Evolutionary conservation across 2,888 invertebrate genomes (phyloP).

Genomic region (Phengaris arion): DNA sequence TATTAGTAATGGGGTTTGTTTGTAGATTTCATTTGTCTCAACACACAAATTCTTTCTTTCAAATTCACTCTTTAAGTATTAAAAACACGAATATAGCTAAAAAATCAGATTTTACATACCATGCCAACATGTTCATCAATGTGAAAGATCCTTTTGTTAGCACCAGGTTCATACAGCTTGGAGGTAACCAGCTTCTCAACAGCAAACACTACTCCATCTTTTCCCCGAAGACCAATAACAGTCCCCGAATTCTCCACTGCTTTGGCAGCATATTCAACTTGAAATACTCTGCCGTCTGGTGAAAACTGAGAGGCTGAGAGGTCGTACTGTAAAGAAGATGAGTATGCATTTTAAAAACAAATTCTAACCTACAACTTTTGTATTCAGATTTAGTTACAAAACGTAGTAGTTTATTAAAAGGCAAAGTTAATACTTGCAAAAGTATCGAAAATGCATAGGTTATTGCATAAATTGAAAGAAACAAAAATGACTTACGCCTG

Average conservation of each 20-base stretch:
- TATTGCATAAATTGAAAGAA: slow-evolving; percentile 5
- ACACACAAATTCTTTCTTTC: too few relatives aligned
- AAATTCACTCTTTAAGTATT: too few relatives aligned
- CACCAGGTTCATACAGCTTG: slow-evolving; percentile 94
- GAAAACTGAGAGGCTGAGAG: slow-evolving; percentile 99
- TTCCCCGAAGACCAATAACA: slow-evolving; percentile 95
- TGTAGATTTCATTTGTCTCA: too few relatives aligned
- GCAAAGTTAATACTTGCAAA: slow-evolving; percentile 28
- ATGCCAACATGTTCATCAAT: slow-evolving; percentile 97
- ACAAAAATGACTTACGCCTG: slow-evolving; percentile 85
- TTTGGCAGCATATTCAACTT: slow-evolving; percentile 99
- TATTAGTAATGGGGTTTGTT: too few relatives aligned
- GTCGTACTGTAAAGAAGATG: slow-evolving; percentile 89
- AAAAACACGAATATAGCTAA: neutral
- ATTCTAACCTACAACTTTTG: slow-evolving; percentile 32
- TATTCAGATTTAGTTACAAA: neutral
- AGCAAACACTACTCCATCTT: slow-evolving; percentile 97
- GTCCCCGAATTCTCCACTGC: slow-evolving; percentile 99
- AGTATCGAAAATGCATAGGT: neutral
- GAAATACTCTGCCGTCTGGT: slow-evolving; percentile 99
- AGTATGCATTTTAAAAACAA: slow-evolving; percentile 39
- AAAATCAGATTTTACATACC: slow-evolving; percentile 70
- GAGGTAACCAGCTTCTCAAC: slow-evolving; percentile 98
- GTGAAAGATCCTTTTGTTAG: slow-evolving; percentile 94
- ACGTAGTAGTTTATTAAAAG: neutral